Percentiles rank a stretch among this genome's conserved stretches.
Conservation (phyloP, 2,113 vertebrate genomes). For the Empidonax alnorum region DNA sequence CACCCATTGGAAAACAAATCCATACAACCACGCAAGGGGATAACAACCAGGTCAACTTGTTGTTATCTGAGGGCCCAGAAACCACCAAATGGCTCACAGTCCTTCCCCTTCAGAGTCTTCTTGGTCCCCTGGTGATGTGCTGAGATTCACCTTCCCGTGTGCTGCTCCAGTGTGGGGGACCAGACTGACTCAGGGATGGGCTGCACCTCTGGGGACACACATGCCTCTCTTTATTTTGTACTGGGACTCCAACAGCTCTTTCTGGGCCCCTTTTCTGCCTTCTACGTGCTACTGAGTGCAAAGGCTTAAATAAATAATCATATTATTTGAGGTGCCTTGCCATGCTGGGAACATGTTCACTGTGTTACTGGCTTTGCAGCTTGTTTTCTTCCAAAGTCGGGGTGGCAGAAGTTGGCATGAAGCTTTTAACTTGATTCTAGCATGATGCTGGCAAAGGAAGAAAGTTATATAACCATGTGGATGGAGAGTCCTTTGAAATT, state of each 20-base stretch:
- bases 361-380: neutral
- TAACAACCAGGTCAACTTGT: neutral
- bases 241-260: neutral
- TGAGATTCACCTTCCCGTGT: neutral
- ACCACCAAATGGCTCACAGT: fast-evolving
- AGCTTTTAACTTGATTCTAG: neutral
- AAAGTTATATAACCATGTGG: neutral
- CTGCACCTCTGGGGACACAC: neutral
- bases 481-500: neutral
- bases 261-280: neutral
- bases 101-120: neutral
- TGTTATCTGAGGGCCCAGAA: neutral
- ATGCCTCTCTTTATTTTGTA: neutral
- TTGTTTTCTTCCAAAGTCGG: neutral
- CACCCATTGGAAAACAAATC: fast-evolving
- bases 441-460: neutral
- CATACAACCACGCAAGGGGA: fast-evolving
- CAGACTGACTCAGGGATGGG: neutral
- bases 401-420: neutral
- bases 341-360: fast-evolving
- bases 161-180: fast-evolving
- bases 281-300: fast-evolving
- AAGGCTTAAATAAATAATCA: neutral
- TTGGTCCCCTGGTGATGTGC: neutral
- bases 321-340: neutral